These are phyloP conservation scores for Momotus momota DNA, from an alignment of 2,797 vertebrate species.

Conservation along the genomic window DNA sequence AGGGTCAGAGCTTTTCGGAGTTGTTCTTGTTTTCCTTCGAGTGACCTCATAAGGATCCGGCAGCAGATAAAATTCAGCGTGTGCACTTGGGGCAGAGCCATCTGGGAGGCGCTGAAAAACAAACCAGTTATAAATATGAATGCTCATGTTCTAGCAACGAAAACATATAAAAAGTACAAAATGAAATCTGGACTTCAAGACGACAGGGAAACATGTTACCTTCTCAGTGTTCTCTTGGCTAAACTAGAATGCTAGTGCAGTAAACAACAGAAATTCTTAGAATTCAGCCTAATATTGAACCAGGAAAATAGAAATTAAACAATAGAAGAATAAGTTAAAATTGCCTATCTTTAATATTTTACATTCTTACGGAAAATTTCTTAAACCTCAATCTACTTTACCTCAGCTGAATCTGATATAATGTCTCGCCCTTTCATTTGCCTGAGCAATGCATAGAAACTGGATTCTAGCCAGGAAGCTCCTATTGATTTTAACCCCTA, in stretches of 20 bases:
- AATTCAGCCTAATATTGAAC: neutral
- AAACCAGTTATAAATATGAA: constrained; percentile 69
- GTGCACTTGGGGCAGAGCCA: constrained; percentile 85
- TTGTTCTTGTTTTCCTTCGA: constrained; percentile 87
- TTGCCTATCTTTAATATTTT: constrained; percentile 9
- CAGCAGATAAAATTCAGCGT: constrained; percentile 84
- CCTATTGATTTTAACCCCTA: neutral
- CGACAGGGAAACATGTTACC: neutral
- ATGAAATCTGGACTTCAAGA: constrained; percentile 26
- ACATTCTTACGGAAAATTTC: neutral
- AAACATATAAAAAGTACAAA: constrained; percentile 59
- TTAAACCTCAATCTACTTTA: constrained; percentile 1
- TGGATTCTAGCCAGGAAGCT: neutral
- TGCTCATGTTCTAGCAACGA: constrained; percentile 28
- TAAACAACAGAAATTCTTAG: neutral
- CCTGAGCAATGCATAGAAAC: neutral
- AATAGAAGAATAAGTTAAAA: neutral
- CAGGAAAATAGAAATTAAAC: constrained; percentile 1
- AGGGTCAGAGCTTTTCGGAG: constrained; percentile 86
- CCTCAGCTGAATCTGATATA: constrained; percentile 4
- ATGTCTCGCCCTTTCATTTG: neutral
- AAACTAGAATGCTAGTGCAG: neutral
- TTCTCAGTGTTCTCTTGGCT: neutral
- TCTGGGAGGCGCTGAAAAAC: constrained; percentile 83
- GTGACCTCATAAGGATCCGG: constrained; percentile 80